A percentile compares a stretch with the other conserved stretches of the same genome.
Evolutionary conservation across 2,888 invertebrate species (phyloP).

Genomic region (Caenorhabditis sinica): DNA sequence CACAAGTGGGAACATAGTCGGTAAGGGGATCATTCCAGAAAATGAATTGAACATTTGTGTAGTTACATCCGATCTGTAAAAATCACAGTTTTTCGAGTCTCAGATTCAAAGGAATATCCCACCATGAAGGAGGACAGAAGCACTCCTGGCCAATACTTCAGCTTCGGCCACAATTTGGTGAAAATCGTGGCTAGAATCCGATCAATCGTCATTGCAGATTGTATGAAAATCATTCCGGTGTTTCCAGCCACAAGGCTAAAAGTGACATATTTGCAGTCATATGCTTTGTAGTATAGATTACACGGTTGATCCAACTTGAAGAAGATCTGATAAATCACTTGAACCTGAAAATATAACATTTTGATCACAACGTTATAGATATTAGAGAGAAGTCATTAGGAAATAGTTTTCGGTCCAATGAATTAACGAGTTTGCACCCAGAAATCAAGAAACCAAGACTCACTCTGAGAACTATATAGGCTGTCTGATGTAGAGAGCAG

Average conservation of each 20-base stretch:
- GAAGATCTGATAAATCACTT: constrained; percentile 54
- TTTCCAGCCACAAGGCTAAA: constrained; percentile 53
- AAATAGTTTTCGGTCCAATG: not conserved
- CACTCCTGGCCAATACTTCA: constrained; percentile 54
- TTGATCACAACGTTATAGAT: not conserved
- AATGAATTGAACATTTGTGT: constrained; percentile 19
- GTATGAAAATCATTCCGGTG: constrained; percentile 54
- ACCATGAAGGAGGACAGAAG: constrained; percentile 34
- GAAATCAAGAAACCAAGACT: not conserved
- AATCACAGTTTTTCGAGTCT: not conserved
- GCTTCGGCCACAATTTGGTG: constrained; percentile 35
- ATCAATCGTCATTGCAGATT: constrained; percentile 58
- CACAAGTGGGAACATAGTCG: constrained; percentile 52
- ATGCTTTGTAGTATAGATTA: constrained; percentile 36
- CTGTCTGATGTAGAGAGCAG: constrained; percentile 42
- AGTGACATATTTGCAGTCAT: constrained; percentile 44
- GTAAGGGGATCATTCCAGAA: constrained; percentile 45
- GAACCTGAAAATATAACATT: constrained; percentile 36
- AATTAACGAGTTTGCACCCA: not conserved
- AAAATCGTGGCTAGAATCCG: constrained; percentile 25
- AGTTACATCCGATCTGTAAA: constrained; percentile 38
- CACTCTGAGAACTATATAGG: constrained; percentile 44
- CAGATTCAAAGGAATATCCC: not conserved
- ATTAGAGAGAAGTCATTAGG: not conserved
- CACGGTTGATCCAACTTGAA: constrained; percentile 52